Evolutionary conservation across 2,888 invertebrate species (phyloP), one percentile per base, ranked within the genome.

Genomic region (Heliothis peltigera): DNA sequence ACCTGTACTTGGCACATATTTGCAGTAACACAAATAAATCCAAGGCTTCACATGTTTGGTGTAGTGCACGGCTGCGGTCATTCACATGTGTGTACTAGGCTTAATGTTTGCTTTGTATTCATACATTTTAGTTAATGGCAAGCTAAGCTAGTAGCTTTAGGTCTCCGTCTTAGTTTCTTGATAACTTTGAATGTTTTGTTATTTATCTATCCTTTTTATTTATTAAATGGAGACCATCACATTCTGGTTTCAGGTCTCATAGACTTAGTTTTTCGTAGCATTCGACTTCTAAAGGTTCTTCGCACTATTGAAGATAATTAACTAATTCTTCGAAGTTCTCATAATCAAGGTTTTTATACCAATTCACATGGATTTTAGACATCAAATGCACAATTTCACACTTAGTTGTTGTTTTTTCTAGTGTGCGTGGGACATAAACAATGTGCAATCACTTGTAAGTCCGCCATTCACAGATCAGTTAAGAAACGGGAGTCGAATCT

Each of bases 1-100:
- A 56, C 53, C 15, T 19, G 32, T 32, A 47, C 21, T 47, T 48
- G 22, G 55, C 59, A 71, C 48, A 67, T 74, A 62, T 74, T 79
- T 79, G 58, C 28, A 32, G 52, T 53, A 62, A 17, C 52, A 55
- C 64, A 70, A 74, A 74, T 49, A 79, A 35, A 61, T 35, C 60
- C 80, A 77, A 79, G 80, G 79, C 61, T 76, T 48, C 53, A 47
- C 56, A 22, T 22, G 74, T 46, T 64, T 28, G 46, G 22, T 21
- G 35, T 47, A 35, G 8, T n/a, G 49, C 48, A 22, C 44, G 48
- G 39, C 43, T 61, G 47, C 56, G 67, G 62, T 66, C 64, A 56
- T 72, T 66, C 61, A 75, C 64, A 72, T 72, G 64, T 56, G 47
- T 32, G 32, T 53, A 57, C 25, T 21, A 15, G 43, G 35, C 18